Evolutionary conservation across 2,113 vertebrate species (phyloP), one percentile per base, ranked within the genome.

Genomic region (Varanus salvator): DNA sequence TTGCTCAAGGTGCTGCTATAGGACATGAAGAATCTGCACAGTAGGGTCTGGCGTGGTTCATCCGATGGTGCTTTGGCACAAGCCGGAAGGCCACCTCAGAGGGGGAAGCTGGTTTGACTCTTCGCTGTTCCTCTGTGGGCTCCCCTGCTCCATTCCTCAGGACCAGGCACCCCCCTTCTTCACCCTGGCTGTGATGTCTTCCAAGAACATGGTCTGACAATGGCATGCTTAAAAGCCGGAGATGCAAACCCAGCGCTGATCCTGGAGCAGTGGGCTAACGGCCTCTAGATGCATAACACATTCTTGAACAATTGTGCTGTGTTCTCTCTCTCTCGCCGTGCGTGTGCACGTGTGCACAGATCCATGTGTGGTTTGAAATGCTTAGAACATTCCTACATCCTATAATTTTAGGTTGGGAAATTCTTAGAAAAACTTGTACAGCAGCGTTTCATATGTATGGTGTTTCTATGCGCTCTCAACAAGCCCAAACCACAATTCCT

Each of bases 381-480:
- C 52, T 90, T 52, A 80, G 48, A 38, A 90, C 71, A 87, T 91
- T 34, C 48, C 83, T 0, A 0, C 25, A 23, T 85, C n/a, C 76
- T 93, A 27, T 76, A 95, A 80, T 34, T 85, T 82, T 0, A 69
- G 64, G 44, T 19, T 88, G 19, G 86, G 84, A 78, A 60, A 80
- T 80, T 80, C 1, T 0, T 90, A 12, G 66, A 92, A 86, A 88
- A 89, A n/a, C 71, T 90, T 50, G n/a, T 38, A 71, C 48, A n/a
- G 0, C 81, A 8, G 0, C 48, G 31, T 84, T 91, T 82, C 60
- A 84, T 85, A 80, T 17, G 74, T 72, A 71, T 86, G 87, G 38
- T 50, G 31, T 54, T 85, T 71, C 88, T 92, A 38, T 95, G 92
- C 85, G 69, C 15, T 92, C 87, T 87, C 12, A 69, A 77, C 88